Evolutionary conservation across 1,140 invertebrate species (phyloP), one percentile per base, ranked within the genome.

Genomic region (Bombus superbus): DNA sequence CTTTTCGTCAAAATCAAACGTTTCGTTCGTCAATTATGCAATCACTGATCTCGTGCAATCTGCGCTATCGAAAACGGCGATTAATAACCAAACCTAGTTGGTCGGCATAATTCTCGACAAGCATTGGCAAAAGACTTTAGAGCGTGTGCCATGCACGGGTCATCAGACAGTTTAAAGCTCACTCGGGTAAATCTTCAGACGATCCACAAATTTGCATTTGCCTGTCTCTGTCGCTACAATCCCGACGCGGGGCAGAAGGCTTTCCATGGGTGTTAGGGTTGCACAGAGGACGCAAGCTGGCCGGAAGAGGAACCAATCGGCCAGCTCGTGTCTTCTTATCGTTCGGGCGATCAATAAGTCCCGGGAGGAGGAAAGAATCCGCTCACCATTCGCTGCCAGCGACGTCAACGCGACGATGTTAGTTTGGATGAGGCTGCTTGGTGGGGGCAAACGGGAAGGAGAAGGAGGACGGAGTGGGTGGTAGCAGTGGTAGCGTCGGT

Each of bases 311-410:
- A 91, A 93, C 93, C 94, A 94, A 94, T 95, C 94, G 92, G 91
- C 92, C 93, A 86, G 92, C 91, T 92, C 91, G 93, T 93, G 92
- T 93, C 93, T 94, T 95, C 94, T 95, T 95, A 94, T 94, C 94
- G 94, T 87, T 81, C 82, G 86, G 88, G 85, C 94, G 94, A 95
- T 95, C 94, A 94, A 95, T 94, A 94, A 94, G 94, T 94, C 94
- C 91, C 93, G 94, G 93, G 94, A 94, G 94, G 90, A 94, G 93
- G 92, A 94, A 95, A 94, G 94, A 95, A 94, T 95, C 92, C 93
- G 91, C 91, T 93, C 93, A 89, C 92, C 86, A 92, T 94, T 93
- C 92, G 92, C 90, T 91, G 90, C 85, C 91, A 77, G 71, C 83
- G 68, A 86, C 82, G 82, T 86, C 83, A 72, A 89, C 83, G 86